Base-by-base conservation (phyloP, 2,113 vertebrate species). In the Danio rerio region DNA sequence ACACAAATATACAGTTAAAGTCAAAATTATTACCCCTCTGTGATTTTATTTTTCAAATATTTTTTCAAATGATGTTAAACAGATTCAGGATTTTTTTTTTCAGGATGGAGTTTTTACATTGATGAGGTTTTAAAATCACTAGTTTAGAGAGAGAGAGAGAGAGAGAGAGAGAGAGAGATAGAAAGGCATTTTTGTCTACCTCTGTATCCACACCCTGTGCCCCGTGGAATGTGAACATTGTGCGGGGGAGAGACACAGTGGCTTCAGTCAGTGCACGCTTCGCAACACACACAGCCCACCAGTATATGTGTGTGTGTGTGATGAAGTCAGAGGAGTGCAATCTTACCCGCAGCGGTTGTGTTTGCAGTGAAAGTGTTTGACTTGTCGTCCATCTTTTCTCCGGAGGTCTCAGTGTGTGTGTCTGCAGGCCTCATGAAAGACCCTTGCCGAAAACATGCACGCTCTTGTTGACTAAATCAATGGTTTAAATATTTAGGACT, bases 141-240 rank as follows among this genome's bases (percentile, higher is more conserved):
- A n/a, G n/a, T n/a, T n/a, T n/a, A n/a, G n/a, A n/a, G n/a, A n/a
- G 62, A 43, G 42, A 18, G 74, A 70, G 13, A 9, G 2, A 16
- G 43, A 77, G 63, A 68, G n/a, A 12, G 20, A 52, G 61, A 83
- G 20, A 75, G 49, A 56, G 66, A 59, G 63, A 70, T 42, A 63
- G 62, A 62, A 50, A 68, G 45, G 80, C 49, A 49, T 53, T 59
- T 74, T 13, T 56, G 47, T 65, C 49, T 70, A 78, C 59, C 52
- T 71, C 56, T 43, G 56, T 31, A 31, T 85, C 80, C 74, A 72
- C 84, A 82, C 80, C 84, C 74, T 79, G 56, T 58, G 47, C 31
- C 66, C 59, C 62, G 50, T 68, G 49, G 20, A 81, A 78, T 65
- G 63, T 6, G n/a, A 68, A 50, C 31, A 58, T 78, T 82, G 56